phyloP scores from a whole-genome alignment of 2,797 vertebrate species.

The Lerista edwardsae region DNA sequence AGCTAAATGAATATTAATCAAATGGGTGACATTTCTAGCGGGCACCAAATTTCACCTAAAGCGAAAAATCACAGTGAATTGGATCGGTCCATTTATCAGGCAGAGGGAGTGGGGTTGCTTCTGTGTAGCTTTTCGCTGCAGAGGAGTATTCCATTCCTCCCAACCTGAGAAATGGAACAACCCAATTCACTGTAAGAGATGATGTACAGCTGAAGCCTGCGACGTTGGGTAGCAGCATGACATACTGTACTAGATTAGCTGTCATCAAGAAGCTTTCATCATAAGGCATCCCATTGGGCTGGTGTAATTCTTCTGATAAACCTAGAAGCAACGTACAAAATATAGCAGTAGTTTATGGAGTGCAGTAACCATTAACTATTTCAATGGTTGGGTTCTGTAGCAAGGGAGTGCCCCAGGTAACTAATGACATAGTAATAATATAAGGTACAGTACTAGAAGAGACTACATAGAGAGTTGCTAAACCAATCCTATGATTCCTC shows the following conservation, averaged over 20 bases:
- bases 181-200: no score
- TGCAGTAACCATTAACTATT: constrained; percentile 69
- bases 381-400: constrained; percentile 60
- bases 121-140: no score
- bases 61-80: neutral
- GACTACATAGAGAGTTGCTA: constrained; percentile 1
- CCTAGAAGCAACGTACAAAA: constrained; percentile 73
- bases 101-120: neutral
- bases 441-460: constrained; percentile 31
- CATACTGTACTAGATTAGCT: constrained; percentile 55
- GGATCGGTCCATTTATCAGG: neutral
- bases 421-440: constrained; percentile 64
- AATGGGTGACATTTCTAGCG: neutral
- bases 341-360: constrained; percentile 69
- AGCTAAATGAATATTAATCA: neutral
- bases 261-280: constrained; percentile 67
- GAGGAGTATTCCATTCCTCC: no score
- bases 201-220: constrained; percentile 10
- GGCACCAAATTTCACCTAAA: neutral
- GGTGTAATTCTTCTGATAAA: constrained; percentile 70
- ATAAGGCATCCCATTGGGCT: constrained; percentile 66
- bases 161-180: no score
- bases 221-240: constrained; percentile 64
- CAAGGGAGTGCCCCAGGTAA: constrained; percentile 45
- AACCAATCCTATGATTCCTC: neutral